Conservation (phyloP, 2,113 vertebrate species). For the Pedetes capensis region DNA sequence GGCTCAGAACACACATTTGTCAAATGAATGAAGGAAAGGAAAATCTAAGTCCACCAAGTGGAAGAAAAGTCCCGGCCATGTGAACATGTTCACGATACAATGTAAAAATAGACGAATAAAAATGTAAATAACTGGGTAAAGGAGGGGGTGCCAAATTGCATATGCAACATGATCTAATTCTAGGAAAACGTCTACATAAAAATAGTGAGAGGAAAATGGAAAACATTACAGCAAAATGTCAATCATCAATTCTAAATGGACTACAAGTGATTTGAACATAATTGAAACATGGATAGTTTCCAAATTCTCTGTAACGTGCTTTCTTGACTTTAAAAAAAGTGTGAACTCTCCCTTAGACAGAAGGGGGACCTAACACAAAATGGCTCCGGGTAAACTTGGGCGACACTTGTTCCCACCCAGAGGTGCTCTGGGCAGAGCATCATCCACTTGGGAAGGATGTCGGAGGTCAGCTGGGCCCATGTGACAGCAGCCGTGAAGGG, state of each 20-base stretch:
- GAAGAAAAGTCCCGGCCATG: not conserved
- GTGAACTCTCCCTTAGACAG: rapidly evolving
- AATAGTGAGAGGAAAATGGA: not conserved
- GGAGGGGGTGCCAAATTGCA: not conserved
- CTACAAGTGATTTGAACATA: not conserved
- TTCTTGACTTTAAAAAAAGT: not conserved
- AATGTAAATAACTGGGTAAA: not conserved
- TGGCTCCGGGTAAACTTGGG: not conserved
- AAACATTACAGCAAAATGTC: not conserved
- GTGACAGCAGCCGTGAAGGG: not conserved
- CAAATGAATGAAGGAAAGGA: not conserved
- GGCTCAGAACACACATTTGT: not conserved
- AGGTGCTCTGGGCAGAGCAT: rapidly evolving
- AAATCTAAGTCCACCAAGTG: not conserved
- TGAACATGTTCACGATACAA: not conserved
- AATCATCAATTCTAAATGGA: not conserved
- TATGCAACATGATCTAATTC: rapidly evolving
- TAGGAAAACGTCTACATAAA: not conserved
- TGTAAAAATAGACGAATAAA: not conserved
- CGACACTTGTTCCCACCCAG: not conserved
- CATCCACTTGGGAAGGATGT: rapidly evolving
- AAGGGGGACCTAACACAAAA: too few species aligned
- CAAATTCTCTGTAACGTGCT: not conserved
- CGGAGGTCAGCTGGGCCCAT: not conserved
- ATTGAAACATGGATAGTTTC: too few species aligned